These are phyloP conservation scores for Morpho helenor DNA, from an alignment of 2,888 invertebrate genomes.

Conservation along the genomic window DNA sequence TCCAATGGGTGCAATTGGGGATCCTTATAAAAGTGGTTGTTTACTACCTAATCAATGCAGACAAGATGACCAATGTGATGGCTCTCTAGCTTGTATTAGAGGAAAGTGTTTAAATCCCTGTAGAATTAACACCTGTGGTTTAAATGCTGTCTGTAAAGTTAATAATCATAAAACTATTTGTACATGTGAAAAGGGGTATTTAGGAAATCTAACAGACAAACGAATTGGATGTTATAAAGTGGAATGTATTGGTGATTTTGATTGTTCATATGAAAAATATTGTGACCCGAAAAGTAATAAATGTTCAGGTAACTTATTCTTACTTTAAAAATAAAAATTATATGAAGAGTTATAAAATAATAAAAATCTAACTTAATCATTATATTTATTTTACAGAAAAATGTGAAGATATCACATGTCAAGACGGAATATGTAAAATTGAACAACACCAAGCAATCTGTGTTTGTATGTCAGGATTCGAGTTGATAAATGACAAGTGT, in stretches of 20 bases:
- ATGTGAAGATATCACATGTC: constrained; percentile 88
- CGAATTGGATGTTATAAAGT: constrained; percentile 92
- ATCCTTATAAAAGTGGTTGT: constrained; percentile 84
- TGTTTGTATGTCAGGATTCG: constrained; percentile 86
- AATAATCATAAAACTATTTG: constrained; percentile 86
- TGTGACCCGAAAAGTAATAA: constrained; percentile 88
- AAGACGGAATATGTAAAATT: constrained; percentile 88
- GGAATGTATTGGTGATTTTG: constrained; percentile 88
- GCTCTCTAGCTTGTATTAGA: constrained; percentile 85
- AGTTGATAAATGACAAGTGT: constrained; percentile 82
- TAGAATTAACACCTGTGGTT: constrained; percentile 84
- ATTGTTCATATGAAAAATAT: constrained; percentile 86
- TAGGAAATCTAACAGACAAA: constrained; percentile 88
- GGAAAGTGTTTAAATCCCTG: constrained; percentile 92
- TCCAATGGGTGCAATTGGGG: constrained; percentile 88
- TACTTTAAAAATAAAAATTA: neutral
- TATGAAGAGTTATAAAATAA: neutral
- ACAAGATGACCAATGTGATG: constrained; percentile 85
- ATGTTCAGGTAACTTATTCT: constrained; percentile 82
- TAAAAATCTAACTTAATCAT: neutral
- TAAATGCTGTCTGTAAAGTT: constrained; percentile 87
- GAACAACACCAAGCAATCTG: constrained; percentile 86
- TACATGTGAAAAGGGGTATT: constrained; percentile 87
- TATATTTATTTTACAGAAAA: constrained; percentile 79
- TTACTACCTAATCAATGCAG: constrained; percentile 87